Evolutionary conservation across 1,140 invertebrate species (phyloP).

Genomic region (Phocides pigmalion): DNA sequence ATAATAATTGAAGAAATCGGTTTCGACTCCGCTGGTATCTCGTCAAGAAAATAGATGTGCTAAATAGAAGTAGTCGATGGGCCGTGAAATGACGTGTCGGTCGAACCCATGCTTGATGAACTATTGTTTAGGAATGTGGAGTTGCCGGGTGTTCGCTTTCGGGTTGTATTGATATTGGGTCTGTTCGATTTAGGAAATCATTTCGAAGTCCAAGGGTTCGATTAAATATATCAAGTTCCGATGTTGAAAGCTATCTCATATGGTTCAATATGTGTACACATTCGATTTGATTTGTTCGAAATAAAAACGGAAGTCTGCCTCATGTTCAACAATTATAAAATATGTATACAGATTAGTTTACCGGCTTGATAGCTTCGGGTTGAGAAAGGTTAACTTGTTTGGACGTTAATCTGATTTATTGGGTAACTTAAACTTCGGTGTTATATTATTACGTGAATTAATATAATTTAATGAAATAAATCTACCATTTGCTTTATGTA

Average conservation of each 20-base stretch:
- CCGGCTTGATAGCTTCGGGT: constrained; percentile 22
- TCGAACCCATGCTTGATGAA: constrained; percentile 65
- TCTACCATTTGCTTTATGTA: constrained; percentile 17
- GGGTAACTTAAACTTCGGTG: constrained; percentile 17
- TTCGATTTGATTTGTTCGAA: constrained; percentile 3
- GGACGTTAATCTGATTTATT: constrained; percentile 30
- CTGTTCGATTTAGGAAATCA: constrained; percentile 39
- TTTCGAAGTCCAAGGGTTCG: constrained; percentile 40
- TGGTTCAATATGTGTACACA: neutral
- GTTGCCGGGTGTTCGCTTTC: constrained; percentile 24
- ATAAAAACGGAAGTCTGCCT: constrained; percentile 14
- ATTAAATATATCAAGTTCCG: constrained; percentile 44
- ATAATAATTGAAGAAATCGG: constrained; percentile 43
- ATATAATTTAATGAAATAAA: constrained; percentile 24
- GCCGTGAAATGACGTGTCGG: constrained; percentile 75
- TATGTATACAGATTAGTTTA: constrained; percentile 31
- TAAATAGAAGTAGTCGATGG: constrained; percentile 69
- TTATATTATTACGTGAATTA: constrained; percentile 15
- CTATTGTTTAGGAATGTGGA: constrained; percentile 66
- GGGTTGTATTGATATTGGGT: constrained; percentile 44
- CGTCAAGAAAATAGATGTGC: constrained; percentile 68
- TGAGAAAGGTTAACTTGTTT: constrained; percentile 27
- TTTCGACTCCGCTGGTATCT: constrained; percentile 42
- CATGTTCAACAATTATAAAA: constrained; percentile 14
- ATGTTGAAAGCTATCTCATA: constrained; percentile 17